Conservation (phyloP, 2,797 vertebrate genomes). For the Rallus crepitans region DNA sequence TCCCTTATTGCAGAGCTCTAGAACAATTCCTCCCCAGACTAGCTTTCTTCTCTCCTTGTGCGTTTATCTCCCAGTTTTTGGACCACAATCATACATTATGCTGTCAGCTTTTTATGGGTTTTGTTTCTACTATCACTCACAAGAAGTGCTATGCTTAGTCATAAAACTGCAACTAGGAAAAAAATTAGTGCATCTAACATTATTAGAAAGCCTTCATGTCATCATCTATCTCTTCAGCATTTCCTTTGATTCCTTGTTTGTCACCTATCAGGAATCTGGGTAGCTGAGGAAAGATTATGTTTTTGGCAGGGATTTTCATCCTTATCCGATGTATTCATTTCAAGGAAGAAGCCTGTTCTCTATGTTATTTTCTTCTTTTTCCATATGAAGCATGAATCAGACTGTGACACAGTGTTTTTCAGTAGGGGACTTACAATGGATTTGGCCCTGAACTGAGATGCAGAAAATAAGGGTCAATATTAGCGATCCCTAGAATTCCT, state of each 20-base stretch:
- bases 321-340: not conserved
- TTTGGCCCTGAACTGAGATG: not conserved
- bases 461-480: not conserved
- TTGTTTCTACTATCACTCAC: slow-evolving; percentile 17
- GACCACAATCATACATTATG: not conserved
- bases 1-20: not conserved
- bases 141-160: slow-evolving; percentile 36
- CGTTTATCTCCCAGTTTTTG: slow-evolving; percentile 26
- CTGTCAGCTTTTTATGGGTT: slow-evolving; percentile 28
- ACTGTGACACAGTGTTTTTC: not conserved
- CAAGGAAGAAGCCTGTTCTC: not conserved
- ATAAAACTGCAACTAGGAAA: slow-evolving; percentile 45
- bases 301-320: not conserved
- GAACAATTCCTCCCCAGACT: not conserved
- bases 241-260: not conserved
- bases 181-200: slow-evolving; percentile 1
- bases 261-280: not conserved
- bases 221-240: not conserved
- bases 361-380: not conserved
- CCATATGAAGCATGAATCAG: not conserved
- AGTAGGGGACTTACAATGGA: not conserved
- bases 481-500: not conserved
- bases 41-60: not conserved
- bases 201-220: slow-evolving; percentile 1
- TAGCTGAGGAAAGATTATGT: not conserved